Base-by-base conservation (phyloP, 2,113 vertebrate genomes). In the Pygoscelis adeliae region DNA sequence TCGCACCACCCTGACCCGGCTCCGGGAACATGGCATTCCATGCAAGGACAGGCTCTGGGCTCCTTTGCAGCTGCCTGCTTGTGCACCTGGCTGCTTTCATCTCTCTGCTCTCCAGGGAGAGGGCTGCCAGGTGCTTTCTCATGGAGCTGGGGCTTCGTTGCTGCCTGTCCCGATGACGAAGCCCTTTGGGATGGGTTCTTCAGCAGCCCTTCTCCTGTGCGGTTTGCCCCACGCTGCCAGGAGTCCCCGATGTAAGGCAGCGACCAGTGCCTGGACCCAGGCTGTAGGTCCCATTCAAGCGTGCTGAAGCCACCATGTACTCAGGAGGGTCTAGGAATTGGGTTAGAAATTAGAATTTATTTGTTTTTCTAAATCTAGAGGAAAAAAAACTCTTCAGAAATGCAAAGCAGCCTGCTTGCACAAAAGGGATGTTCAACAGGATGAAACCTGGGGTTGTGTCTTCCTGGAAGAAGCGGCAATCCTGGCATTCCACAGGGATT, bases 51-150 rank as follows among this genome's bases (percentile, higher is more conserved):
- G 63, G 73, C 42, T 89, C 80, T 1, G 6, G 63, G 58, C 27
- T 71, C 47, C 55, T 15, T 44, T 73, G 65, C 50, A 72, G 76
- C 77, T 67, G 42, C 63, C 42, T 89, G 58, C 21, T 50, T 26
- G 5, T 82, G 71, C 89, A 89, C 52, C 86, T 80, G 93, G 52
- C 2, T 52, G 52, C 83, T 96, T 91, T 83, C 87, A 93, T 92
- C 83, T 89, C 79, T n/a, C 70, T 1, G 5, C 14, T 84, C 30
- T 10, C 20, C 30, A 26, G 55, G 70, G 61, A 94, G 13, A 88
- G 12, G 49, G 66, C 71, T 97, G 83, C 90, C 95, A 96, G 92
- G 85, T 72, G 74, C 86, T 96, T 88, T 95, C 85, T 90, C 2
- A 2, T 15, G 38, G 27, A 86, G 40, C 58, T 72, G 71, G 36